A percentile compares a stretch with the other conserved stretches of the same genome.
phyloP scores from a whole-genome alignment of 1,140 invertebrate species.

The Anastrepha obliqua region DNA sequence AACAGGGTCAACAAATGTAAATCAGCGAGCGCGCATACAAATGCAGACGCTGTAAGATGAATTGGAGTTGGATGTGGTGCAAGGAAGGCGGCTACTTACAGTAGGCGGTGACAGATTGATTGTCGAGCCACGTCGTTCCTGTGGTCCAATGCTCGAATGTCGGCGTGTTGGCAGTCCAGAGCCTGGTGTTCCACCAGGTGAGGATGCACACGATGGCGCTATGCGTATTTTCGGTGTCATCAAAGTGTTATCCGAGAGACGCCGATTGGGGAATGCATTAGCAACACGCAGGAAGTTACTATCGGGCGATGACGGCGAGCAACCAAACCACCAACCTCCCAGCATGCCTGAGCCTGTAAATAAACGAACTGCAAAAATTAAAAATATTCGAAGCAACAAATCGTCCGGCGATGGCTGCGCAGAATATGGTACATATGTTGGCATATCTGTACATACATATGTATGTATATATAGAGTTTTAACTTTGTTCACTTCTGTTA shows the following conservation, averaged over 20 bases:
- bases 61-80: neutral
- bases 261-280: slow-evolving; percentile 85
- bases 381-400: slow-evolving; percentile 44
- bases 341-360: slow-evolving; percentile 78
- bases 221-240: slow-evolving; percentile 92
- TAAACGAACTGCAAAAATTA: slow-evolving; percentile 50
- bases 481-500: too few relatives aligned
- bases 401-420: neutral
- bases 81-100: slow-evolving; percentile 77
- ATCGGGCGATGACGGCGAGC: slow-evolving; percentile 85
- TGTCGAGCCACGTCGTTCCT: slow-evolving; percentile 88
- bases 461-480: neutral
- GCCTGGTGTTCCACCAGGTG: slow-evolving; percentile 88
- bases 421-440: neutral
- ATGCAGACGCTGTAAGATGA: slow-evolving; percentile 2
- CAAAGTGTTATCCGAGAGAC: slow-evolving; percentile 92
- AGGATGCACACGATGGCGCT: slow-evolving; percentile 89
- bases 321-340: slow-evolving; percentile 84
- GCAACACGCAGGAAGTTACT: slow-evolving; percentile 90
- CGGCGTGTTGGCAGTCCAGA: slow-evolving; percentile 87
- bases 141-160: slow-evolving; percentile 92
- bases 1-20: neutral
- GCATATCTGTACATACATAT: neutral
- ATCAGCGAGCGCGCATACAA: slow-evolving; percentile 25
- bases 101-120: slow-evolving; percentile 91